Percentiles rank a stretch among this genome's conserved stretches.
Conservation (phyloP, 2,113 vertebrate species). For the Anhinga rufa region DNA sequence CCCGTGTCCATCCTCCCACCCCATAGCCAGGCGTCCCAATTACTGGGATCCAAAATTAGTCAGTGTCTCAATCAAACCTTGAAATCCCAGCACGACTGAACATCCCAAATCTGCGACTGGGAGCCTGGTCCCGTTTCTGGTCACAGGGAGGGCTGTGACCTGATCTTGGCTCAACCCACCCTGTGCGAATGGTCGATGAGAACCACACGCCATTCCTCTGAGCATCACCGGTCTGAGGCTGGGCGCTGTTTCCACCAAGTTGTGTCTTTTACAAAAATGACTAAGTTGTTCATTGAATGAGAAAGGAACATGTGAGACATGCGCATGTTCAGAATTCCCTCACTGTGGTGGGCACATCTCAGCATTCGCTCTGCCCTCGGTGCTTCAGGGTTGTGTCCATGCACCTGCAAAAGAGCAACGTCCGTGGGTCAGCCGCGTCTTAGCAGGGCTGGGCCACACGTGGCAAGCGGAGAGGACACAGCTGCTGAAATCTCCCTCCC, state of each 20-base stretch:
- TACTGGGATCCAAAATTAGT: not conserved
- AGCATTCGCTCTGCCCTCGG: not conserved
- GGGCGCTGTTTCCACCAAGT: not conserved
- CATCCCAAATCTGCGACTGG: not conserved
- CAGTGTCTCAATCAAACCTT: not conserved
- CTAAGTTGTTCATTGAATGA: not conserved
- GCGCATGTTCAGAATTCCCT: not conserved
- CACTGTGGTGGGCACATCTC: not conserved
- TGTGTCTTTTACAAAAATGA: not conserved
- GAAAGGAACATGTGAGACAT: no score
- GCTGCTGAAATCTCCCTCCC: not conserved
- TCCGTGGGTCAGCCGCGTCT: accelerated
- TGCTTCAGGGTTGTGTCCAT: not conserved
- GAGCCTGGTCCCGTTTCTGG: not conserved
- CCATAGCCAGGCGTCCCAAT: not conserved
- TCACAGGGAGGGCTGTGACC: not conserved
- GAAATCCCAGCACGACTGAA: not conserved
- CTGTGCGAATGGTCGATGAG: accelerated
- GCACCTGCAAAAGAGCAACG: not conserved
- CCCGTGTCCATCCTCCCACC: accelerated
- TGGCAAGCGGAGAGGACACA: not conserved
- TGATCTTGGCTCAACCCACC: not conserved
- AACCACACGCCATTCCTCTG: not conserved
- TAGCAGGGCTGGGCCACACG: not conserved
- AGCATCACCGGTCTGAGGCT: not conserved